Evolutionary conservation across 1,140 invertebrate genomes (phyloP).

Genomic region (Dermatophagoides farinae): DNA sequence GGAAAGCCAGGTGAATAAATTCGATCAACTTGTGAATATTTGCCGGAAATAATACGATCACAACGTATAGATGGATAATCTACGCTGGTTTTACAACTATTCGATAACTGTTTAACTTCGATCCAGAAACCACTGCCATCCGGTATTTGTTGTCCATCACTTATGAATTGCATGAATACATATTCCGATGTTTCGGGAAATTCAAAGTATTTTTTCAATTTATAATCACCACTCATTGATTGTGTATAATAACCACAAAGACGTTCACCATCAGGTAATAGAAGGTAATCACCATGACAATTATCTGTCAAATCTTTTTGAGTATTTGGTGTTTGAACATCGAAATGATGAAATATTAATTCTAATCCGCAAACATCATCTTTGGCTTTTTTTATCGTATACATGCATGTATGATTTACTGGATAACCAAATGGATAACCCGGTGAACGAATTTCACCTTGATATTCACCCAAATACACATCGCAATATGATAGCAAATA

Average conservation of each 20-base stretch:
- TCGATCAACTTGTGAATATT: not conserved
- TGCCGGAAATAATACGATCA: not conserved
- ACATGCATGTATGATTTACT: slow-evolving; percentile 17
- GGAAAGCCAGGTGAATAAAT: slow-evolving; percentile 8
- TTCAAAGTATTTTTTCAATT: slow-evolving; percentile 14
- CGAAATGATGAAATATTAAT: slow-evolving; percentile 7
- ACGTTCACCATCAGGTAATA: slow-evolving; percentile 16
- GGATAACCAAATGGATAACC: slow-evolving; percentile 19
- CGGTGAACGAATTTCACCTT: slow-evolving; percentile 12
- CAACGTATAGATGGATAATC: slow-evolving; percentile 4
- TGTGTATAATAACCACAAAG: slow-evolving; percentile 13
- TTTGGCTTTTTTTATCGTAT: slow-evolving; percentile 14
- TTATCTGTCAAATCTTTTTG: not conserved
- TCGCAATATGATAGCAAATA: slow-evolving; percentile 9
- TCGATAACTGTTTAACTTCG: slow-evolving; percentile 17
- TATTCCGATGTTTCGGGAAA: slow-evolving; percentile 12
- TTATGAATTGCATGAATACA: slow-evolving; percentile 16
- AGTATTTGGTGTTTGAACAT: not conserved
- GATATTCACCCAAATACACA: slow-evolving; percentile 2
- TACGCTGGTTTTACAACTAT: slow-evolving; percentile 12
- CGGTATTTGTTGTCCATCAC: slow-evolving; percentile 14
- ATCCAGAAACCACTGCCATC: slow-evolving; percentile 18
- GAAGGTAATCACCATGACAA: slow-evolving; percentile 17
- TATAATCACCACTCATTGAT: slow-evolving; percentile 2
- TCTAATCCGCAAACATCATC: slow-evolving; percentile 12